These are phyloP conservation scores for Balaeniceps rex DNA, from an alignment of 2,113 vertebrate genomes.

Conservation along the genomic window DNA sequence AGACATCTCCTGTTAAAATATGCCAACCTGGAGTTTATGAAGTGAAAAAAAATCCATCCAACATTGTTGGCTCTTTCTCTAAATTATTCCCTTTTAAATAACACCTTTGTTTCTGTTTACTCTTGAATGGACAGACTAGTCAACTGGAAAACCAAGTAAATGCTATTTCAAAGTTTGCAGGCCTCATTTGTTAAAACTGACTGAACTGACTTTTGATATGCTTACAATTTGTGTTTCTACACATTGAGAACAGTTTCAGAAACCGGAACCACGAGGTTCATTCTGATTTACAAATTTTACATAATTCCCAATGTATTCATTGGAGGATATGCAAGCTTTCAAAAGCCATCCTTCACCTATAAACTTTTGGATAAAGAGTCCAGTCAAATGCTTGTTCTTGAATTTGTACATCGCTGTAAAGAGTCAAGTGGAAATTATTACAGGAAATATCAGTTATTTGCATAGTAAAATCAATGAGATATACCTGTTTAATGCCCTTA, in stretches of 20 bases:
- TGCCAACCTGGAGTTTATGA: neutral
- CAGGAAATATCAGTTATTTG: neutral
- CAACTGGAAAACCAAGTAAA: slow-evolving; percentile 28
- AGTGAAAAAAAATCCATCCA: neutral
- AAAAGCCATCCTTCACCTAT: neutral
- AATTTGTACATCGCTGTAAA: neutral
- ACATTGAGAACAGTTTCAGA: neutral
- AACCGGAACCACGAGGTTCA: neutral
- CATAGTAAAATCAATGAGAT: neutral
- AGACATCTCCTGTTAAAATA: neutral
- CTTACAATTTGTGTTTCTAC: neutral
- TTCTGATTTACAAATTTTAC: neutral
- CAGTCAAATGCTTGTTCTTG: neutral
- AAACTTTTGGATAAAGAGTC: neutral
- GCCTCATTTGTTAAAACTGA: neutral
- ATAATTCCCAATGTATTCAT: neutral
- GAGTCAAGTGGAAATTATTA: neutral
- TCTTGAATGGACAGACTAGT: neutral
- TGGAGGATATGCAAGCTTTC: neutral
- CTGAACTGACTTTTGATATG: neutral
- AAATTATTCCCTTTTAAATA: neutral
- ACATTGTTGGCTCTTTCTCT: neutral
- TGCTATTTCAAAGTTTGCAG: neutral
- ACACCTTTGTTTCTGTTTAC: slow-evolving; percentile 12
- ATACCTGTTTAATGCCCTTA: neutral